These are phyloP conservation scores for Suricata suricatta DNA, from an alignment of 2,113 vertebrate genomes.

Conservation along the genomic window DNA sequence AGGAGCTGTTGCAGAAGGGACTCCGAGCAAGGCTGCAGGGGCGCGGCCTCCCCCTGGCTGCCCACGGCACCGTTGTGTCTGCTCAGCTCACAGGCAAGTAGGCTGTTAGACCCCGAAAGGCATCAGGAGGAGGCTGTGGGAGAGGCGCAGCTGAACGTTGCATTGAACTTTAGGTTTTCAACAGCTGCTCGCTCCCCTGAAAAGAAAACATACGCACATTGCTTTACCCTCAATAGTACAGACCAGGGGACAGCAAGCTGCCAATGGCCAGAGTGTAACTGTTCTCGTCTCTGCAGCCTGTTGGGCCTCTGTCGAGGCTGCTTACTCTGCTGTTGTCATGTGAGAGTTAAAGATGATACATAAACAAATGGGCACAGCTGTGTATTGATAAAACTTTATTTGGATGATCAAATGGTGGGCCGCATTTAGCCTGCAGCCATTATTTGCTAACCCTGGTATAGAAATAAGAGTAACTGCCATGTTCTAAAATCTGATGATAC, in stretches of 20 bases:
- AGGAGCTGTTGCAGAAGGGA: constrained; percentile 86
- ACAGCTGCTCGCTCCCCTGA: fast-evolving
- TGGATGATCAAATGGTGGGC: background rate
- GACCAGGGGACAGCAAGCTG: background rate
- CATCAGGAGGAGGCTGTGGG: background rate
- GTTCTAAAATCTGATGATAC: background rate
- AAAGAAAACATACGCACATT: fast-evolving
- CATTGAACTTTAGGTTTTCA: background rate
- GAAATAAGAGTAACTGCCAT: background rate
- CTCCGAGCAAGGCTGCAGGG: constrained; percentile 82
- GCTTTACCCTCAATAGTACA: background rate
- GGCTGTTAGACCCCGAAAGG: fast-evolving
- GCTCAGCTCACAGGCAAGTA: constrained; percentile 88
- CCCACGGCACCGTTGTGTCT: constrained; percentile 89
- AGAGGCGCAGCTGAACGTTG: fast-evolving
- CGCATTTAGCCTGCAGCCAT: background rate
- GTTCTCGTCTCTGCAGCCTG: no score
- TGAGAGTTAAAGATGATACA: no score
- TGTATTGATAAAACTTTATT: background rate
- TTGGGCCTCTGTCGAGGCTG: background rate
- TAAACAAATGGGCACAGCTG: background rate
- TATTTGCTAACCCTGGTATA: background rate
- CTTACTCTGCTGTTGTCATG: background rate
- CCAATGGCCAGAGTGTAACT: no score
- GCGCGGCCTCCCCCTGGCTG: constrained; percentile 84